Conservation (phyloP, 2,888 invertebrate genomes). For the Calliphora vomitoria region DNA sequence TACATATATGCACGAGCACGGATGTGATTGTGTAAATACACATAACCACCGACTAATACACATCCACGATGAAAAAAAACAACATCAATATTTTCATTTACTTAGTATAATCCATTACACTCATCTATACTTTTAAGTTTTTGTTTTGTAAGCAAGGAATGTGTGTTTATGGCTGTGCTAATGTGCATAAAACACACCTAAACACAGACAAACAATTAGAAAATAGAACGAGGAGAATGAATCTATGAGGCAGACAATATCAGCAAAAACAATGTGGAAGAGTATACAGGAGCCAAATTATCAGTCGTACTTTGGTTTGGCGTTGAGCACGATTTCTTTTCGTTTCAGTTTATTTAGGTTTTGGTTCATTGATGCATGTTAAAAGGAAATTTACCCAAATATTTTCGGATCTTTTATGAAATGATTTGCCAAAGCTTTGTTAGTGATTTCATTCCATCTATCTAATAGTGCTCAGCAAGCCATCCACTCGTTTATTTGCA, state of each 20-base stretch:
- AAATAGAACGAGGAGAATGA: background rate
- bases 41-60: background rate
- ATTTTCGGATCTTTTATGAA: conserved; percentile 36
- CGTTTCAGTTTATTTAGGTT: conserved; percentile 29
- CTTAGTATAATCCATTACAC: background rate
- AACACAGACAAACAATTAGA: background rate
- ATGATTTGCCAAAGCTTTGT: conserved; percentile 30
- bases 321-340: conserved; percentile 17
- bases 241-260: background rate
- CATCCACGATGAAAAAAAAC: background rate
- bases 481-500: conserved; percentile 7
- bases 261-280: background rate
- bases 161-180: no score
- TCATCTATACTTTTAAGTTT: background rate
- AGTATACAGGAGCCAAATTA: conserved; percentile 15
- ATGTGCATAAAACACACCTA: background rate
- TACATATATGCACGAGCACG: background rate
- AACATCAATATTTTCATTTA: background rate
- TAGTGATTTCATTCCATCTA: conserved; percentile 17
- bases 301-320: conserved; percentile 15
- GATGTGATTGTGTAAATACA: background rate
- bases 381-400: conserved; percentile 48
- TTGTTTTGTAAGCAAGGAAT: background rate
- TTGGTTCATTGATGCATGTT: conserved; percentile 45
- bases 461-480: background rate